phyloP scores from a whole-genome alignment of 2,797 vertebrate species.

The Miichthys miiuy region DNA sequence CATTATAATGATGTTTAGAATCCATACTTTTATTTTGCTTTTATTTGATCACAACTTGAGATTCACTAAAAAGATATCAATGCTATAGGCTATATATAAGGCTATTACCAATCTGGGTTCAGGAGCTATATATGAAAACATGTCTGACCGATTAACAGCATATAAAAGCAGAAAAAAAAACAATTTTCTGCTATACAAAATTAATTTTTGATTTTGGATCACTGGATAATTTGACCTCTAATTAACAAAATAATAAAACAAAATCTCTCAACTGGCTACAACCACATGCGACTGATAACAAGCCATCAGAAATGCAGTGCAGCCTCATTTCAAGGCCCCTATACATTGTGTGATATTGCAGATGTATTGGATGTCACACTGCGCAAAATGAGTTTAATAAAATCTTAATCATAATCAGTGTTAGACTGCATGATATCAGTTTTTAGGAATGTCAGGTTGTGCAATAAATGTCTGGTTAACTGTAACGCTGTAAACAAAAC shows the following conservation, averaged over 20 bases:
- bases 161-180: not conserved
- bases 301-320: not conserved
- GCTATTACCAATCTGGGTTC: not conserved
- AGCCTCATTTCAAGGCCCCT: not conserved
- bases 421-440: not conserved
- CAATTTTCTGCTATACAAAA: no score
- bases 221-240: not conserved
- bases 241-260: not conserved
- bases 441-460: not conserved
- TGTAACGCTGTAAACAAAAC: not conserved
- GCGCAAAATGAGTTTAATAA: not conserved
- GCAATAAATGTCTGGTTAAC: not conserved
- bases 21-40: not conserved
- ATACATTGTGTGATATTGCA: not conserved
- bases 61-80: not conserved
- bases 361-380: not conserved
- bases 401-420: not conserved
- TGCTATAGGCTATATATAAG: no score
- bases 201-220: not conserved
- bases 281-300: no score
- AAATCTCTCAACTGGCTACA: not conserved
- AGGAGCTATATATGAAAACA: not conserved
- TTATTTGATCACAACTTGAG: not conserved
- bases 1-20: not conserved
- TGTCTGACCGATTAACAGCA: not conserved